Evolutionary conservation across 2,888 invertebrate species (phyloP).

Genomic region (Agrilus mali): DNA sequence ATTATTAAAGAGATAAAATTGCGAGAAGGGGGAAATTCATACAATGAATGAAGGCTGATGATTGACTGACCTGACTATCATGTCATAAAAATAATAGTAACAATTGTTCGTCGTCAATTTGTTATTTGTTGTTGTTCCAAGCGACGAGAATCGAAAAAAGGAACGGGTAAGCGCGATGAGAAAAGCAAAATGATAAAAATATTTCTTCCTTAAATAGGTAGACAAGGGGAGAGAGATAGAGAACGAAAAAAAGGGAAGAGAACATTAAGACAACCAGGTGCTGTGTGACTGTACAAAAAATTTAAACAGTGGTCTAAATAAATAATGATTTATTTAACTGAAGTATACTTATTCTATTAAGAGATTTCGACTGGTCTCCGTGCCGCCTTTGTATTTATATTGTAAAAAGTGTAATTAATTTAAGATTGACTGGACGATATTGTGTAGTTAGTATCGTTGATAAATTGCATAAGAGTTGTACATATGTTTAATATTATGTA

Average conservation of each 20-base stretch:
- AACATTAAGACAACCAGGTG: too few species aligned
- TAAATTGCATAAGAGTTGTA: conserved; percentile 24
- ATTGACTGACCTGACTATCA: too few species aligned
- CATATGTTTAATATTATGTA: conserved; percentile 29
- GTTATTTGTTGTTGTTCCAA: not conserved
- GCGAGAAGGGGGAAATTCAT: too few species aligned
- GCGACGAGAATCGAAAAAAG: too few species aligned
- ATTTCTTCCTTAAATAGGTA: too few species aligned
- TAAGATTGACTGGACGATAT: conserved; percentile 19
- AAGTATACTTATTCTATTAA: conserved; percentile 16
- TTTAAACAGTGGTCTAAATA: conserved; percentile 5
- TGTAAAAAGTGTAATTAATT: conserved; percentile 22
- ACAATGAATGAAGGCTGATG: too few species aligned
- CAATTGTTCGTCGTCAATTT: not conserved
- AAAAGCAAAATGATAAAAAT: too few species aligned
- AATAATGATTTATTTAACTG: conserved; percentile 10
- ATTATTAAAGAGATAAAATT: not conserved
- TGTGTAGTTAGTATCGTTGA: conserved; percentile 13
- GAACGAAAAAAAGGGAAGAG: too few species aligned
- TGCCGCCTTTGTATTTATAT: conserved; percentile 20
- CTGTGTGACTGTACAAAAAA: too few species aligned
- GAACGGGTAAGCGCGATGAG: too few species aligned
- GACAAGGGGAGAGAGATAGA: too few species aligned
- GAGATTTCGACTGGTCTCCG: conserved; percentile 11
- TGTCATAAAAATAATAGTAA: not conserved